phyloP scores from a whole-genome alignment of 1,140 invertebrate species.

The Drosophila pachea region DNA sequence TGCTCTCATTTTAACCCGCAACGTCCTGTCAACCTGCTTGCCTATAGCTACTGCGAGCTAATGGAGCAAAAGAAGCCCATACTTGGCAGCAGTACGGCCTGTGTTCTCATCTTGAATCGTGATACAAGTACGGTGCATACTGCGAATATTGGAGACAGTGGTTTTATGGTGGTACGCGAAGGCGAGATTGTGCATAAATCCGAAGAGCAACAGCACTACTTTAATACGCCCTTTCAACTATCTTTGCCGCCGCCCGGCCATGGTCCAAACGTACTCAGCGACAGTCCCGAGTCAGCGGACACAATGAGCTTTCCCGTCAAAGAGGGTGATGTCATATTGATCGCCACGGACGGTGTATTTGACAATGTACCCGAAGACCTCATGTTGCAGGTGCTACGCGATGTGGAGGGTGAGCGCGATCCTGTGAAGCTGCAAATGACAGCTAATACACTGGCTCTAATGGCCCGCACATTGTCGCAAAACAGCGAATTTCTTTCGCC shows the following conservation, averaged over 20 bases:
- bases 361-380: slow-evolving; percentile 97
- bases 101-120: slow-evolving; percentile 94
- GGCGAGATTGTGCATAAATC: slow-evolving; percentile 93
- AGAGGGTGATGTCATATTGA: slow-evolving; percentile 96
- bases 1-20: slow-evolving; percentile 91
- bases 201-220: slow-evolving; percentile 98
- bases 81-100: slow-evolving; percentile 97
- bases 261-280: slow-evolving; percentile 89
- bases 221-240: slow-evolving; percentile 98
- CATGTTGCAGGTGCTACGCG: slow-evolving; percentile 81
- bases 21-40: slow-evolving; percentile 91
- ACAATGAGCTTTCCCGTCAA: slow-evolving; percentile 94
- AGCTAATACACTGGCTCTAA: slow-evolving; percentile 96
- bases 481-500: slow-evolving; percentile 97
- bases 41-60: slow-evolving; percentile 94
- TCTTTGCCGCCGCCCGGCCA: slow-evolving; percentile 94
- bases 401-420: slow-evolving; percentile 84
- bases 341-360: slow-evolving; percentile 98
- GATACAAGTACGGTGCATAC: slow-evolving; percentile 94
- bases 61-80: slow-evolving; percentile 94
- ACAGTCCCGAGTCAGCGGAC: slow-evolving; percentile 95
- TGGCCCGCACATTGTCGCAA: slow-evolving; percentile 94
- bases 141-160: slow-evolving; percentile 99
- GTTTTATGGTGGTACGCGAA: slow-evolving; percentile 94
- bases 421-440: slow-evolving; percentile 89